Base-by-base conservation (phyloP, 2,113 vertebrate genomes). In the Zapornia atra region DNA sequence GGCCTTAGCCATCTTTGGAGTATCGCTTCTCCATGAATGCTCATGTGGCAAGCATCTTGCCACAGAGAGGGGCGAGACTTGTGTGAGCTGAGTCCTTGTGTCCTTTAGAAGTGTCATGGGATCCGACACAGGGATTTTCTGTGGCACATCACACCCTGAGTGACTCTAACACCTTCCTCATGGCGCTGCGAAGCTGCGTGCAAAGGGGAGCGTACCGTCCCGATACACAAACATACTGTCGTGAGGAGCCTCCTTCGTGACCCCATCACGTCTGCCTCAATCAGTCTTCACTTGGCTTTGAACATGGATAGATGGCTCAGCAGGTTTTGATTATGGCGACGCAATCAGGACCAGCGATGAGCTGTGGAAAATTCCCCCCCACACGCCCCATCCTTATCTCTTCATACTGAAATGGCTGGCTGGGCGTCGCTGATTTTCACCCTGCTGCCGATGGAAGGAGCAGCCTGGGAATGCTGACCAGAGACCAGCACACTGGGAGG, bases 141-240 rank as follows among this genome's bases (percentile, higher is more conserved):
- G 44, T 2, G 1, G 31, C 2, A 12, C 4, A 0, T 51, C 8
- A 1, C 48, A 29, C 28, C 20, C 75, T 19, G 46, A 34, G 65
- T 18, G 48, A 13, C 79, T 40, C 12, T 19, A 38, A 17, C 51
- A 46, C 40, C 20, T 25, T 33, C 25, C 75, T 71, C 7, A 6
- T 13, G 12, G 38, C 11, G 5, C 42, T 13, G 33, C 42, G 40
- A 84, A 17, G 36, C 2, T 2, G 16, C 4, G 4, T 26, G 29
- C 51, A 20, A 57, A 82, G 42, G 34, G n/a, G 8, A 86, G 6
- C 4, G 0, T 33, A 12, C 34, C 0, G 0, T 5, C 73, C 56
- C 31, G 56, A 29, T 17, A 8, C 29, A 48, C 28, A 46, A 40
- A 59, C 54, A 42, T 0, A 3, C 1, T 88, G 64, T 50, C 6